Percentiles rank a stretch among this genome's conserved stretches.
Conservation (phyloP, 2,888 invertebrate species). For the Adineta ricciae region DNA sequence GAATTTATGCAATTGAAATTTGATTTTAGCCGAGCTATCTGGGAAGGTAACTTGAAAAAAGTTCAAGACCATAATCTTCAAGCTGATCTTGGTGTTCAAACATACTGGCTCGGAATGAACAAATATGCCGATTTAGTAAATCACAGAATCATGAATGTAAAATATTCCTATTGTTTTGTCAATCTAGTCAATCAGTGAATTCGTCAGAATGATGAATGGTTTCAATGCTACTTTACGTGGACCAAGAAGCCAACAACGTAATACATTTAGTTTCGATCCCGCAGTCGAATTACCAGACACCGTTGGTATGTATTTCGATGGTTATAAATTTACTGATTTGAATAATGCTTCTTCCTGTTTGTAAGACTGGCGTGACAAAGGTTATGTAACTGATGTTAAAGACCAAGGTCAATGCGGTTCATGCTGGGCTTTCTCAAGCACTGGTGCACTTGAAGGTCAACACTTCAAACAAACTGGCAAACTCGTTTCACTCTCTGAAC, state of each 20-base stretch:
- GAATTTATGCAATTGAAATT: background rate
- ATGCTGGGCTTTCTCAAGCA: conserved; percentile 67
- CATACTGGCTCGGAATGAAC: background rate
- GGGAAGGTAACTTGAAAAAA: background rate
- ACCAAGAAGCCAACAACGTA: background rate
- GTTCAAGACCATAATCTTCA: background rate
- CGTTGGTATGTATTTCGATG: background rate
- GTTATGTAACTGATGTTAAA: conserved; percentile 35
- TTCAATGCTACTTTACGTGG: too few species aligned
- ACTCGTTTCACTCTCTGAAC: background rate
- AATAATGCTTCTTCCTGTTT: background rate
- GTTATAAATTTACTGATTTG: background rate
- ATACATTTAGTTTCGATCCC: background rate
- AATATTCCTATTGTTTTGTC: background rate
- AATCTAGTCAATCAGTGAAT: background rate
- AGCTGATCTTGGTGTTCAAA: conserved; percentile 17
- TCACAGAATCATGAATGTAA: background rate
- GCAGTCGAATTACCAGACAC: background rate
- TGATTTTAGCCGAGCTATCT: background rate
- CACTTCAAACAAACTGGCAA: background rate
- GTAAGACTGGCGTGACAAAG: conserved; percentile 33
- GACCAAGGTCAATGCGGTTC: conserved; percentile 56
- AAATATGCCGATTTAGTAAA: background rate
- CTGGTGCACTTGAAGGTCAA: background rate
- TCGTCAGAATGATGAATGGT: background rate